Base-by-base conservation (phyloP, 37 sponge, comb jelly and placozoan species). In the Geodia barretti region DNA sequence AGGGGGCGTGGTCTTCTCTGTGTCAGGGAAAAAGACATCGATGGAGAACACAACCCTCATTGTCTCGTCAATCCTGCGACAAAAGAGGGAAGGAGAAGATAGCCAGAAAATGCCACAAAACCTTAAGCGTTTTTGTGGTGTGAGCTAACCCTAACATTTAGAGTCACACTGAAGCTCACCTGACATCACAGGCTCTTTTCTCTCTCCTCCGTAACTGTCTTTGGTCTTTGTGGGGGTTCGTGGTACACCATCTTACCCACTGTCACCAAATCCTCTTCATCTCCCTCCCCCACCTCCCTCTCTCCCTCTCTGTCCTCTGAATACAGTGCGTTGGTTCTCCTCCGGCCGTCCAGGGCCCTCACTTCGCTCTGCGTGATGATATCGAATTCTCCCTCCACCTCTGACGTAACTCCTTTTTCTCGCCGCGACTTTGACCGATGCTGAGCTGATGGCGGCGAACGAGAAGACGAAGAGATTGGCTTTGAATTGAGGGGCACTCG, bases 31-130 rank as follows among this genome's bases (percentile, higher is more conserved):
- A 14, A 47, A 47, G 34, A 92, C 81, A 64, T 87, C 87, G 41
- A 92, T 43, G 23, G 88, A 87, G 25, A 92, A 31, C 14, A 92
- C 58, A 26, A 92, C 60, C 21, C 41, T 41, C 7, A 67, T 92
- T 58, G 78, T 92, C 26, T 87, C 82, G 63, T 83, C 83, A 23
- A 92, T 80, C 4, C 39, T 81, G 60, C 25, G 64, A 14, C 28
- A 65, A n/a, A 29, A 8, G 29, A 69, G 62, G 4, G 11, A 62
- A n/a, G n/a, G n/a, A n/a, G n/a, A n/a, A n/a, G n/a, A n/a, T n/a
- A n/a, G n/a, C n/a, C n/a, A n/a, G n/a, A n/a, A n/a, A n/a, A n/a
- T n/a, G n/a, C n/a, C n/a, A n/a, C n/a, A n/a, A n/a, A n/a, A n/a
- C n/a, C n/a, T n/a, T n/a, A n/a, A n/a, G n/a, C n/a, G n/a, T n/a